Evolutionary conservation across 2,797 vertebrate genomes (phyloP).

Genomic region (Pteropus rufus): DNA sequence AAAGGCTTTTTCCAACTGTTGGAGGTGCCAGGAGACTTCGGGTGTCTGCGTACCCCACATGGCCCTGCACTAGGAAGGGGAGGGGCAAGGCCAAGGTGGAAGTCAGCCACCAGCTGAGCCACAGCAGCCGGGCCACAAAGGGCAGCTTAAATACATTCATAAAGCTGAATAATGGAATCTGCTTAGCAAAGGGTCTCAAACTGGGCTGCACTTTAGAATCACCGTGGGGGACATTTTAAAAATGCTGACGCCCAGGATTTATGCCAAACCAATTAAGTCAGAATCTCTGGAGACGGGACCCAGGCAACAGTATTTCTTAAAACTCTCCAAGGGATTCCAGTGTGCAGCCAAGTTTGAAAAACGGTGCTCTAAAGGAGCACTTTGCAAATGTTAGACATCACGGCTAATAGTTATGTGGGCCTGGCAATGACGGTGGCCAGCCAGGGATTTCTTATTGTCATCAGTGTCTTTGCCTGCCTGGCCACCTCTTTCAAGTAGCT

Average conservation of each 20-base stretch:
- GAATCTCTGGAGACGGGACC: neutral
- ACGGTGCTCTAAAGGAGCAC: neutral
- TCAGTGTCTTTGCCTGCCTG: neutral
- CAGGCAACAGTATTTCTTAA: neutral
- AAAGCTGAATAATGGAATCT: neutral
- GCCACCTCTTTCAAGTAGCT: neutral
- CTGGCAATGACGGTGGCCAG: rapidly evolving
- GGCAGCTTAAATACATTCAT: neutral
- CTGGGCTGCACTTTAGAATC: neutral
- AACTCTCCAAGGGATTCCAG: neutral
- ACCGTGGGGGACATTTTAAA: neutral
- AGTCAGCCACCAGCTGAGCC: neutral
- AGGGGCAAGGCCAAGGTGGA: neutral
- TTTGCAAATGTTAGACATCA: neutral
- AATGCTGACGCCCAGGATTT: neutral
- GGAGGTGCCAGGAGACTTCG: neutral
- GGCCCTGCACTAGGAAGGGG: rapidly evolving
- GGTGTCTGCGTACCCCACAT: neutral
- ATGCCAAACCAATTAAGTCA: neutral
- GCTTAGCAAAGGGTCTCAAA: neutral
- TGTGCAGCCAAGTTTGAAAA: neutral
- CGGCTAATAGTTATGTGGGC: neutral
- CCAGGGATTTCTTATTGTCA: neutral
- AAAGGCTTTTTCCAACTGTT: neutral
- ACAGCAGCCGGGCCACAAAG: neutral